A percentile compares a stretch with the other conserved stretches of the same genome.
Evolutionary conservation across 1,140 invertebrate species (phyloP).

Genomic region (Calephelis virginiensis): DNA sequence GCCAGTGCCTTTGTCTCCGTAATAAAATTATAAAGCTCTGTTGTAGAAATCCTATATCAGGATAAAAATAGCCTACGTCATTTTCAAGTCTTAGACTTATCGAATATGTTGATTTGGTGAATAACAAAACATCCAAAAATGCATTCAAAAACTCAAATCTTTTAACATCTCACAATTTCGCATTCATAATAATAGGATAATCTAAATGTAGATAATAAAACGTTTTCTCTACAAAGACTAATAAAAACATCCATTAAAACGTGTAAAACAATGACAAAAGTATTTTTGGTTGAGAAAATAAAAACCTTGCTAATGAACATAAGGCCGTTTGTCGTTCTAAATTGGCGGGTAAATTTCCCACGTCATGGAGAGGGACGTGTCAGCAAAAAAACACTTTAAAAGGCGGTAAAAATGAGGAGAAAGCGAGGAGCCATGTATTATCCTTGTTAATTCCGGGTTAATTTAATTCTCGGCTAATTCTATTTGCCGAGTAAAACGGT

Average conservation of each 20-base stretch:
- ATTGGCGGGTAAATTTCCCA: conserved; percentile 62
- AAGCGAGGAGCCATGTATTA: conserved; percentile 59
- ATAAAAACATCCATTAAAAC: conserved; percentile 17
- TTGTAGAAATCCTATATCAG: too few relatives aligned
- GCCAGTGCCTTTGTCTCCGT: too few relatives aligned
- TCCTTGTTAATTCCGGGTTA: conserved; percentile 75
- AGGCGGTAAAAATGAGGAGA: conserved; percentile 61
- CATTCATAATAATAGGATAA: too few relatives aligned
- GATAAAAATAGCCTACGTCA: too few relatives aligned
- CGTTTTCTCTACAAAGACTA: background rate
- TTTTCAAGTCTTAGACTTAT: too few relatives aligned
- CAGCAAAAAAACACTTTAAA: conserved; percentile 53
- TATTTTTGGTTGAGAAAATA: conserved; percentile 29
- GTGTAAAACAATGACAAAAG: conserved; percentile 20
- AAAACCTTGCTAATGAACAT: conserved; percentile 44
- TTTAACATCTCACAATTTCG: too few relatives aligned
- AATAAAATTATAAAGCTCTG: too few relatives aligned
- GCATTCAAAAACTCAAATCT: conserved; percentile 27
- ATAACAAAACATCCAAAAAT: too few relatives aligned
- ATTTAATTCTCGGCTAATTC: conserved; percentile 77
- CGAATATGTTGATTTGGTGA: too few relatives aligned
- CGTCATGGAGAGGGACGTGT: conserved; percentile 46
- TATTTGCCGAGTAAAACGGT: conserved; percentile 71
- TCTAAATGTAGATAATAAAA: too few relatives aligned
- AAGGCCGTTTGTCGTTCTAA: conserved; percentile 55